Conservation (phyloP, 2,797 vertebrate species). For the Myotis daubentonii region DNA sequence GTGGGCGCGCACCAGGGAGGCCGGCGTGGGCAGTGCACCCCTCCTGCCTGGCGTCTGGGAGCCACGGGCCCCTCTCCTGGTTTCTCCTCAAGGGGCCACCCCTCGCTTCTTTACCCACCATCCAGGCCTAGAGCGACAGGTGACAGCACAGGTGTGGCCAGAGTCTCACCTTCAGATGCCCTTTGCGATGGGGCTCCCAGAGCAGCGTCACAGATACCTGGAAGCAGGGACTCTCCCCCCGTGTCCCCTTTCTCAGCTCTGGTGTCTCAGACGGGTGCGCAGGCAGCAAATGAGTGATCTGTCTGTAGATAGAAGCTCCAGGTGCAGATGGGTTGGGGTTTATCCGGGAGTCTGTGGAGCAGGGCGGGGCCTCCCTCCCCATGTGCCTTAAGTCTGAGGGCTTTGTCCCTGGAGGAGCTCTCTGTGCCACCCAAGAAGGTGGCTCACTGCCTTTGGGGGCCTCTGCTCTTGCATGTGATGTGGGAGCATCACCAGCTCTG, state of each 20-base stretch:
- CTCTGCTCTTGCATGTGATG: not conserved
- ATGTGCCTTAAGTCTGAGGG: not conserved
- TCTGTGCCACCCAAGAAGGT: not conserved
- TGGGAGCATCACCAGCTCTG: fast-evolving
- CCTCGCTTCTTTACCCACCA: not conserved
- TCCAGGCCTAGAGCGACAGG: not conserved
- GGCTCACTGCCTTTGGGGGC: fast-evolving
- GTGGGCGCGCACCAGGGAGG: not conserved
- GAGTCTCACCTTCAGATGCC: not conserved
- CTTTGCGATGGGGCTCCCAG: not conserved
- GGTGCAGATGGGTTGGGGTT: too few relatives aligned
- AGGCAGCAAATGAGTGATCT: too few relatives aligned
- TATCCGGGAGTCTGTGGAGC: not conserved
- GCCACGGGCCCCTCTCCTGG: fast-evolving
- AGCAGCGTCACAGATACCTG: not conserved
- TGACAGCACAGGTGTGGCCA: fast-evolving
- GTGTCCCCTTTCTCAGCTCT: not conserved
- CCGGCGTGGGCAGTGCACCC: not conserved
- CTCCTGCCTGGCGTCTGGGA: not conserved
- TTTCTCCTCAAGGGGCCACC: not conserved
- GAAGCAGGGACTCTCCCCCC: not conserved
- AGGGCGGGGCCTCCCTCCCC: not conserved
- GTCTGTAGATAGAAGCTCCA: not conserved
- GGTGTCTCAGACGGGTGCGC: not conserved
- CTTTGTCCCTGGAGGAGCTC: not conserved